phyloP scores from a whole-genome alignment of 2,113 vertebrate genomes.

The Tragelaphus scriptus region DNA sequence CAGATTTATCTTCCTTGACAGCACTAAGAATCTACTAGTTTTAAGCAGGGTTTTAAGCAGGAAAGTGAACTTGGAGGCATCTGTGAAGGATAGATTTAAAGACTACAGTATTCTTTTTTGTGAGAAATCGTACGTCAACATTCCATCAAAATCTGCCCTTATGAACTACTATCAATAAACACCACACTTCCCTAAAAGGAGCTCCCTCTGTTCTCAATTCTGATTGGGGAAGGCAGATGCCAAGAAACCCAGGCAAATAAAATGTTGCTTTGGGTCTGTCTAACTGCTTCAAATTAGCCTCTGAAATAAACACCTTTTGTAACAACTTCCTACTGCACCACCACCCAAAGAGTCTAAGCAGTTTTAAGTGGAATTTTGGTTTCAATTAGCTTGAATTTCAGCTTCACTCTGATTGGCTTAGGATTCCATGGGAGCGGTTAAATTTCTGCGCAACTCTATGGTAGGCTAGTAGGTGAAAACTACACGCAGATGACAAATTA shows the following conservation, averaged over 20 bases:
- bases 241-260: slow-evolving; percentile 51
- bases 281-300: slow-evolving; percentile 59
- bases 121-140: neutral
- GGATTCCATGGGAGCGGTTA: slow-evolving; percentile 24
- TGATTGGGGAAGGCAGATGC: neutral
- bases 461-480: neutral
- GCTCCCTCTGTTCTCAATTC: slow-evolving; percentile 4
- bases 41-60: neutral
- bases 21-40: neutral
- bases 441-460: neutral
- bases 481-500: neutral
- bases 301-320: slow-evolving; percentile 72
- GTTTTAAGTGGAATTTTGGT: slow-evolving; percentile 67
- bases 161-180: neutral
- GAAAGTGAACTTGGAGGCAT: neutral
- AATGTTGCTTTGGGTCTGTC: slow-evolving; percentile 43
- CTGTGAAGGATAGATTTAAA: neutral
- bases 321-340: slow-evolving; percentile 58
- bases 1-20: neutral
- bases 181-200: neutral
- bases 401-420: slow-evolving; percentile 43
- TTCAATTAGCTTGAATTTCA: slow-evolving; percentile 69
- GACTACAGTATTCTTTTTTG: neutral
- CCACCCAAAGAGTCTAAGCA: slow-evolving; percentile 45
- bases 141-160: neutral